Evolutionary conservation across 2,888 invertebrate genomes (phyloP), one percentile per base, ranked within the genome.

Genomic region (Dioctria linearis): DNA sequence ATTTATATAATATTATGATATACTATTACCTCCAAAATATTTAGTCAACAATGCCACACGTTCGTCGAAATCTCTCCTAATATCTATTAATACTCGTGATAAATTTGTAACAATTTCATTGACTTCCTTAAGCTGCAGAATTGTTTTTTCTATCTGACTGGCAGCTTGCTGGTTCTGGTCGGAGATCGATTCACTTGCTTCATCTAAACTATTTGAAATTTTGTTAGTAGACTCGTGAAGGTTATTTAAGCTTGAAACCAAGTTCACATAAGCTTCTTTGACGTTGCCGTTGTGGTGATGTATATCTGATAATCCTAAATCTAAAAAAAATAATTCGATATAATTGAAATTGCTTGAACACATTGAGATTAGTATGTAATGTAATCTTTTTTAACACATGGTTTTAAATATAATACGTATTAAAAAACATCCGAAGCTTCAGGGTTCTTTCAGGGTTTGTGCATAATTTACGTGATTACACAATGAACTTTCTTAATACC

Each of bases 161-260:
- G 89, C 87, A 11, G 91, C 90, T 82, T 89, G 86, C 83, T 89
- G 87, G 81, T 90, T 91, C 84, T 91, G 91, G 42, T 80, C 66
- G 3, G 71, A 8, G 4, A 79, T 79, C 37, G 49, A n/a, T 40
- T 65, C 49, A 57, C 66, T 78, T 8, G 75, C 76, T 40, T 79
- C 39, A 6, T 79, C 79, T 40, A 82, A 49, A n/a, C 63, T 63
- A 37, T 46, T 86, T 84, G 40, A 91, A 83, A 42, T 91, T 88
- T 63, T 90, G 86, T 81, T 87, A 84, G 11, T 88, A 87, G 51
- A 91, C 66, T 89, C 86, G 83, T 92, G 91, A 83, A 93, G 91
- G 39, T 86, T 85, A 13, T 89, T 86, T 63, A 93, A 87, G 86
- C 92, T 92, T 4, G 89, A 85, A 11, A 92, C 85, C 40, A 93